Conservation (phyloP, 1,140 invertebrate genomes). For the Lasioglossum baleicum region DNA sequence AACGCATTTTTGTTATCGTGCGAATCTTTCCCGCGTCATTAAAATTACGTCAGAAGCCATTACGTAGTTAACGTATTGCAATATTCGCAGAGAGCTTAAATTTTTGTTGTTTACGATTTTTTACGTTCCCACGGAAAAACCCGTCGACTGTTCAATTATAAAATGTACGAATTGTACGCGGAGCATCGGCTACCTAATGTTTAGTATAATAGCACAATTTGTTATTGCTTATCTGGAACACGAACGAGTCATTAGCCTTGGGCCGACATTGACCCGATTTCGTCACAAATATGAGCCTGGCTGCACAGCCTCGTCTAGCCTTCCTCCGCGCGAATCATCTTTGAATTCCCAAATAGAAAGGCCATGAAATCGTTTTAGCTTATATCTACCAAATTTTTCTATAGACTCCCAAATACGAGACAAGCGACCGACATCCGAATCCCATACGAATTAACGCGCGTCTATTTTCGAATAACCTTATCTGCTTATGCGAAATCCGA, state of each 20-base stretch:
- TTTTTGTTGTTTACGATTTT: background rate
- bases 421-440: background rate
- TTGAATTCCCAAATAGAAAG: conserved; percentile 23
- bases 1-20: background rate
- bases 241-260: conserved; percentile 67
- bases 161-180: background rate
- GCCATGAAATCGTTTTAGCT: background rate
- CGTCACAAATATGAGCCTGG: conserved; percentile 44
- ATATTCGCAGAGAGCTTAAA: background rate
- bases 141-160: too few species aligned
- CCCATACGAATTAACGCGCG: background rate
- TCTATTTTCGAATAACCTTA: background rate
- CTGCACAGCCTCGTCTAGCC: conserved; percentile 2
- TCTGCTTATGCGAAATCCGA: background rate
- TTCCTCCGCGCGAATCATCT: conserved; percentile 17
- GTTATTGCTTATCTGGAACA: conserved; percentile 61
- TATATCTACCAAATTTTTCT: too few species aligned
- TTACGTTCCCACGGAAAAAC: background rate
- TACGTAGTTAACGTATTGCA: background rate
- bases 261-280: conserved; percentile 74
- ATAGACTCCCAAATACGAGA: background rate
- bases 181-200: background rate
- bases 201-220: background rate
- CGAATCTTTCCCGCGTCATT: background rate
- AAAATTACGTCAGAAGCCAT: background rate